A percentile compares a stretch with the other conserved stretches of the same genome.
These are phyloP conservation scores for Scaptodrosophila latifasciaeformis DNA, from an alignment of 2,888 invertebrate species.

Conservation along the genomic window DNA sequence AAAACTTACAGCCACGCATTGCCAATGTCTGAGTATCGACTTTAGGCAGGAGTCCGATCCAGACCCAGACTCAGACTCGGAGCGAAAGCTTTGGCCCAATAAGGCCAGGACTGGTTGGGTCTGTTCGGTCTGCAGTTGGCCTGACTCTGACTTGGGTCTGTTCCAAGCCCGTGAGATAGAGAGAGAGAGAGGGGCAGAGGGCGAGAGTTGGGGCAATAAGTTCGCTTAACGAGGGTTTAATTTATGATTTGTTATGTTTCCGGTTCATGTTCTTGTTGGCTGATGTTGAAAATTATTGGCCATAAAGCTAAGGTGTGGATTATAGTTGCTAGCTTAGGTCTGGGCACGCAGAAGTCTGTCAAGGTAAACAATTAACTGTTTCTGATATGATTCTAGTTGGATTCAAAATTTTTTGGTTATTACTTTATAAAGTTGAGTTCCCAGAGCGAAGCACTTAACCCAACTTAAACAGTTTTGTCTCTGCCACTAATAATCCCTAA, in stretches of 20 bases:
- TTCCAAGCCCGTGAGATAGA: slow-evolving; percentile 43
- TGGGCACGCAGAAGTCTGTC: slow-evolving; percentile 23
- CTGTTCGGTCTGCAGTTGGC: slow-evolving; percentile 11
- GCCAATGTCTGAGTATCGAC: slow-evolving; percentile 48
- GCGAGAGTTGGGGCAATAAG: slow-evolving; percentile 65
- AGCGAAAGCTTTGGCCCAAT: background rate
- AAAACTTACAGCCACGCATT: slow-evolving; percentile 65
- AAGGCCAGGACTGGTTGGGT: slow-evolving; percentile 6
- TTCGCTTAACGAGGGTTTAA: slow-evolving; percentile 74
- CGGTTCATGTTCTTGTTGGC: slow-evolving; percentile 66
- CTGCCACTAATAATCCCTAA: slow-evolving; percentile 67
- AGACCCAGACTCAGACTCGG: too few relatives aligned
- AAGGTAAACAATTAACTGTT: background rate
- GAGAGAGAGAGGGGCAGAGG: too few relatives aligned
- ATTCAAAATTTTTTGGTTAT: background rate
- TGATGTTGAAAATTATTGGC: slow-evolving; percentile 61
- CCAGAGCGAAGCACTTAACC: too few relatives aligned
- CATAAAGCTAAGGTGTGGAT: slow-evolving; percentile 68
- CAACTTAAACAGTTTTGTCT: slow-evolving; percentile 35
- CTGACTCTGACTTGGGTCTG: background rate
- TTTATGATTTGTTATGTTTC: slow-evolving; percentile 75
- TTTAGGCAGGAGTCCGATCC: background rate
- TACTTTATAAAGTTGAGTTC: too few relatives aligned
- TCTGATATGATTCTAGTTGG: background rate
- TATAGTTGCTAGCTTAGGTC: slow-evolving; percentile 52